Conservation (phyloP, 2,888 invertebrate genomes). For the Oxystoma pomonae region DNA sequence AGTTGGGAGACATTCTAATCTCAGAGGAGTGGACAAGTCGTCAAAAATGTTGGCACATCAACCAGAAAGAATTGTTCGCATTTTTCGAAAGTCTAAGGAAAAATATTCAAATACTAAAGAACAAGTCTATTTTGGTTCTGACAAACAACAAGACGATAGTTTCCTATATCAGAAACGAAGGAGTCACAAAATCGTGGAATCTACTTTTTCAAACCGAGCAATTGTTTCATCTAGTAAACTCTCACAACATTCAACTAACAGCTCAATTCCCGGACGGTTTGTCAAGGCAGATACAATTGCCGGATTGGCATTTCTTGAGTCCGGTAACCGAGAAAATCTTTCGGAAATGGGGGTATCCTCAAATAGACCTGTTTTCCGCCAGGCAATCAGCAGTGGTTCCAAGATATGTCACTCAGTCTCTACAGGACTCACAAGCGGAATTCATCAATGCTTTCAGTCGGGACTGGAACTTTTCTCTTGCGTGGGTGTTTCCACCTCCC, state of each 20-base stretch:
- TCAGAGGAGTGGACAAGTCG: neutral
- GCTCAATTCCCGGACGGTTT: conserved; percentile 14
- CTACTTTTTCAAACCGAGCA: neutral
- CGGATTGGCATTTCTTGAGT: conserved; percentile 19
- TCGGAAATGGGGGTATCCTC: conserved; percentile 17
- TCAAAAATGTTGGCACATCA: neutral
- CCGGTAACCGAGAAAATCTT: conserved; percentile 10
- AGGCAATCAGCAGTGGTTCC: neutral
- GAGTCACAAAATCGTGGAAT: conserved; percentile 2
- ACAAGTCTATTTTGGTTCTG: neutral
- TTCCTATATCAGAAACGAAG: conserved; percentile 14
- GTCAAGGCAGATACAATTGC: conserved; percentile 9
- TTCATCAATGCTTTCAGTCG: neutral
- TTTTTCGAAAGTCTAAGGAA: neutral
- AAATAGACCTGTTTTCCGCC: conserved; percentile 19
- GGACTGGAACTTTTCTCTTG: neutral
- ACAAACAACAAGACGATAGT: conserved; percentile 17
- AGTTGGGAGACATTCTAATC: neutral
- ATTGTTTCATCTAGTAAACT: neutral
- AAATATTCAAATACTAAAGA: neutral
- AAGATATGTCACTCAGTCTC: neutral
- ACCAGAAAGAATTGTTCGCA: neutral
- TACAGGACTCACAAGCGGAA: neutral
- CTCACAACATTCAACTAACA: neutral
- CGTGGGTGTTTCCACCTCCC: conserved; percentile 28